Evolutionary conservation across 2,888 invertebrate genomes (phyloP).

Genomic region (Morpho achilles): DNA sequence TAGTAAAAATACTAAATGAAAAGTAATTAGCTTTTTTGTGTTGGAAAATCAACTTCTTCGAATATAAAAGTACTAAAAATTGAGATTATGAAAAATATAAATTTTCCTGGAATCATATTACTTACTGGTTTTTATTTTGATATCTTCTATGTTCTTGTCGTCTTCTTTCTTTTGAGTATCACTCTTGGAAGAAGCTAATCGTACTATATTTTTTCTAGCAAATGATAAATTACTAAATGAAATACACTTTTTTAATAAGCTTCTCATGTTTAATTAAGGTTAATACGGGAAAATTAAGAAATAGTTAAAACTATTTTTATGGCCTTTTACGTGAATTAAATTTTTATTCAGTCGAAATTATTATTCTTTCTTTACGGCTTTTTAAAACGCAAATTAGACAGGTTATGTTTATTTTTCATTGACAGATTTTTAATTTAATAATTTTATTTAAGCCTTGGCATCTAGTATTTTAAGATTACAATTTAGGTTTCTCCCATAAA

Average conservation of each 20-base stretch:
- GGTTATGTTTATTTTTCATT: conserved; percentile 20
- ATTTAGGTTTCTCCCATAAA: too few species aligned
- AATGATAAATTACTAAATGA: conserved; percentile 37
- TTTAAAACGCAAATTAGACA: not conserved
- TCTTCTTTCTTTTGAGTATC: conserved; percentile 44
- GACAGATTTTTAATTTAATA: not conserved
- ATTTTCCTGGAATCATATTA: conserved; percentile 12
- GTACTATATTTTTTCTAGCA: conserved; percentile 36
- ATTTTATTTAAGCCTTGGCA: too few species aligned
- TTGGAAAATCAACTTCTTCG: too few species aligned
- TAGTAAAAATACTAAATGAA: too few species aligned
- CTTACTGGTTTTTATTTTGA: conserved; percentile 56
- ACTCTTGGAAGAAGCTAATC: conserved; percentile 41
- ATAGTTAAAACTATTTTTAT: not conserved
- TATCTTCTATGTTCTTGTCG: conserved; percentile 53
- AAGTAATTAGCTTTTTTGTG: too few species aligned
- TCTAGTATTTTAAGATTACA: too few species aligned
- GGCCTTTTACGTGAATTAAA: not conserved
- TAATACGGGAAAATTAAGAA: not conserved
- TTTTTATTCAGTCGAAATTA: too few species aligned
- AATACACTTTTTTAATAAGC: conserved; percentile 56
- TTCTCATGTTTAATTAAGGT: conserved; percentile 41
- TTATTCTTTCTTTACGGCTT: too few species aligned
- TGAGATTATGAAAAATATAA: not conserved
- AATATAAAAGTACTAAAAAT: too few species aligned